Base-by-base conservation (phyloP, 2,888 invertebrate genomes). In the Catonia carolina region DNA sequence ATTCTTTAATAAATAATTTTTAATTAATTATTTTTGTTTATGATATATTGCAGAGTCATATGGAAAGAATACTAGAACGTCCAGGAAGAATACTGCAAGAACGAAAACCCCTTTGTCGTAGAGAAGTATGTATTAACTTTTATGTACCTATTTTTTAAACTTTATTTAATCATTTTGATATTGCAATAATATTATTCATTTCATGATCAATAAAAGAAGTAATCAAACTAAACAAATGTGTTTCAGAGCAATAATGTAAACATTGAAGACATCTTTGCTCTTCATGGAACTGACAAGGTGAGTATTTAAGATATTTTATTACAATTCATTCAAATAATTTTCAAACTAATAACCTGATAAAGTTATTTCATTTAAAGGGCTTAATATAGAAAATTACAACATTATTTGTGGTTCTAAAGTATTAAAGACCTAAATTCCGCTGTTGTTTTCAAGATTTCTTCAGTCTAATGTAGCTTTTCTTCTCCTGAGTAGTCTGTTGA, bases 31-130 rank as follows among this genome's bases (percentile, higher is more conserved):
- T n/a, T n/a, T n/a, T n/a, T n/a, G n/a, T n/a, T n/a, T n/a, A n/a
- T n/a, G n/a, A n/a, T n/a, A n/a, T n/a, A n/a, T 68, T 68, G 1
- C 77, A 91, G 90, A 89, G 85, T 69, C 90, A 90, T 70, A 75
- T 91, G 64, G 89, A 90, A 69, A 86, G 87, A 67, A 92, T 94
- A 69, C 82, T 92, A 58, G 90, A 92, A 72, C 80, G 90, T 64
- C 89, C 90, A 0, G 84, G 83, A 1, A 82, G 78, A 60, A 72
- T 74, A 55, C 71, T 76, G 58, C 75, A 73, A 61, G 76, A 77
- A 31, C 69, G 75, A 63, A 75, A 76, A 62, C 75, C 76, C 18
- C 66, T 77, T 54, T 76, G 75, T 39, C 71, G 77, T 62, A 70
- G 77, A 71, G 77, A 77, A 73, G 77, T 77, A 65, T 71, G 70